phyloP scores from a whole-genome alignment of 2,113 vertebrate species.

The Dipodomys spectabilis region DNA sequence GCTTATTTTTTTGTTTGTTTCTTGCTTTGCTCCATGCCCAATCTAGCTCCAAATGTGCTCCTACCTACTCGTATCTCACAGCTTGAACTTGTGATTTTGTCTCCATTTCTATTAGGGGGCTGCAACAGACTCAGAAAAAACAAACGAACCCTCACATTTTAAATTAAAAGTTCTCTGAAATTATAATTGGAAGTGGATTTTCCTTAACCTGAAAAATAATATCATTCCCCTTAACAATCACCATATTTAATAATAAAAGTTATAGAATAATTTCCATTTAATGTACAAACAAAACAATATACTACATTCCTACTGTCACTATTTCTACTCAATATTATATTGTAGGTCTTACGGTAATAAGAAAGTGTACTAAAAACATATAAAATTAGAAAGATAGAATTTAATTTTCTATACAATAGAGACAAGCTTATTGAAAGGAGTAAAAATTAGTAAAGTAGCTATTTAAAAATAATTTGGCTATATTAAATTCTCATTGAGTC shows the following conservation, averaged over 20 bases:
- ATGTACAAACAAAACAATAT: constrained; percentile 35
- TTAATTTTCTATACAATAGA: neutral
- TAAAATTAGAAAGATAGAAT: constrained; percentile 45
- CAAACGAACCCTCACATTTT: constrained; percentile 43
- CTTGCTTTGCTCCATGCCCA: neutral
- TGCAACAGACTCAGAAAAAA: neutral
- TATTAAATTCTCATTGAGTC: neutral
- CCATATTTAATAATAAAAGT: constrained; percentile 53
- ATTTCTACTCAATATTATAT: neutral
- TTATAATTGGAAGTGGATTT: constrained; percentile 52
- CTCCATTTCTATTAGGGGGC: neutral
- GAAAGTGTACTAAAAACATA: constrained; percentile 13
- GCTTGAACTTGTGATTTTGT: constrained; percentile 13
- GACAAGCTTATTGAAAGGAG: constrained; percentile 11
- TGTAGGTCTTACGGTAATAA: neutral
- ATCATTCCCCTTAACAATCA: constrained; percentile 10
- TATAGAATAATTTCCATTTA: constrained; percentile 47
- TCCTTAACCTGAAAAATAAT: constrained; percentile 42
- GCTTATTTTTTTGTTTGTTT: neutral
- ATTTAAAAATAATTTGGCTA: constrained; percentile 10
- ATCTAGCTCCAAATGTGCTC: no score
- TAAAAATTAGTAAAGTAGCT: constrained; percentile 26
- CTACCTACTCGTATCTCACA: neutral
- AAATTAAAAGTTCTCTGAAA: constrained; percentile 40
- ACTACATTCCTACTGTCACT: neutral